Percentiles rank a stretch among this genome's conserved stretches.
phyloP scores from a whole-genome alignment of 1,140 invertebrate genomes.

The Penaeus japonicus region DNA sequence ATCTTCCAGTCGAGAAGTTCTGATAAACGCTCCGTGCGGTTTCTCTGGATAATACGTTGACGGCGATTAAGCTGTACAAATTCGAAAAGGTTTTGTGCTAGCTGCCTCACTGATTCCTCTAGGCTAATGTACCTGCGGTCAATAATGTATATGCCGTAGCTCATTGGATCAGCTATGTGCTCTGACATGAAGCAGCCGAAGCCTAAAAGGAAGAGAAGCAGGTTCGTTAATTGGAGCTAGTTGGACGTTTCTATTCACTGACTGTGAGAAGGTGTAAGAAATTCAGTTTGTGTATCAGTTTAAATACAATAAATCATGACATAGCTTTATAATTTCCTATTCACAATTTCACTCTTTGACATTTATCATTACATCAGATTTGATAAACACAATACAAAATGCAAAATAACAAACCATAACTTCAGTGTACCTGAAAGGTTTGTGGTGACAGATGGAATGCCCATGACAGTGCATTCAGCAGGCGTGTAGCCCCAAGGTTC shows the following conservation, averaged over 20 bases:
- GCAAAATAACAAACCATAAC: too few relatives aligned
- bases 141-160: constrained; percentile 98
- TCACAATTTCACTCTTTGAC: too few relatives aligned
- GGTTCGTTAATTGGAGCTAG: constrained; percentile 1
- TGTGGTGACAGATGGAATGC: constrained; percentile 96
- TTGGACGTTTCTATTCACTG: too few relatives aligned
- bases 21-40: constrained; percentile 95
- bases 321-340: too few relatives aligned
- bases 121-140: constrained; percentile 88
- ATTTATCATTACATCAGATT: too few relatives aligned
- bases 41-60: constrained; percentile 97
- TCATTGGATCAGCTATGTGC: constrained; percentile 96
- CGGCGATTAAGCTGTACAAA: constrained; percentile 90
- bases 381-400: too few relatives aligned
- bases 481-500: constrained; percentile 99
- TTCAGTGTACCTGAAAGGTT: constrained; percentile 82
- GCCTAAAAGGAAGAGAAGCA: constrained; percentile 67
- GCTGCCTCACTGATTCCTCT: constrained; percentile 91
- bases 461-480: constrained; percentile 99
- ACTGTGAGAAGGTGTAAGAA: too few relatives aligned
- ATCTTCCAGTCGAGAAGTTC: constrained; percentile 99
- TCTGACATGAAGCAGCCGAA: constrained; percentile 99
- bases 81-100: constrained; percentile 94
- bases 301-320: too few relatives aligned
- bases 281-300: too few relatives aligned